Evolutionary conservation across 2,113 vertebrate genomes (phyloP), one percentile per base, ranked within the genome.

Genomic region (Oreochromis aureus): DNA sequence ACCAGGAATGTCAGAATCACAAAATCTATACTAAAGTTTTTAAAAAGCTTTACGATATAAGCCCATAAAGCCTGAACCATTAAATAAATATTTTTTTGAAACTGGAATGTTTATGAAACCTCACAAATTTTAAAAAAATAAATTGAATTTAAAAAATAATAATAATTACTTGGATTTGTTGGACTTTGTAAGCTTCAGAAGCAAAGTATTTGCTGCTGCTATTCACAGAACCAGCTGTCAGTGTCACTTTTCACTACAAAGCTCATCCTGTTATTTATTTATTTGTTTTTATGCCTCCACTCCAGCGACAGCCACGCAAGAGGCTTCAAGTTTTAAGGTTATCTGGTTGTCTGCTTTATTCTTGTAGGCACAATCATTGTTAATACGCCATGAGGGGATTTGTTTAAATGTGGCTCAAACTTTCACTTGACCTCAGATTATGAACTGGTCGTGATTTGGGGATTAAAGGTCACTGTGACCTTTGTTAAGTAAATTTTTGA

Each of bases 201-300:
- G 63, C 36, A 69, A 69, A 41, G 36, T 71, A 41, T 71, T 71
- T 44, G n/a, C 12, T 71, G 66, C 36, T 71, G 66, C 66, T 71
- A 44, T 71, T 71, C 66, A 71, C 36, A 71, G 36, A 71, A 71
- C 66, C 66, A 44, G 66, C 39, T 71, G 66, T 8, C 36, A 24
- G 66, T 71, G 66, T 71, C 66, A 71, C 12, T 71, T 71, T 44
- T 71, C 36, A 44, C n/a, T 71, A 44, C 66, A 44, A 44, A 41
- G 36, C n/a, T n/a, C 19, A 15, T 41, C 36, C 63, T 69, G 63
- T 41, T 44, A 71, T 71, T 71, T 71, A 71, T 69, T 66, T 66
- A 66, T 41, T 69, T 73, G 27, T 44, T 27, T 73, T 71, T 44
- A 73, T 73, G 39, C 1, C 36, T 73, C 39, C 19, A 22, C 66